A percentile compares a stretch with the other conserved stretches of the same genome.
These are phyloP conservation scores for Caenorhabditis tropicalis DNA, from an alignment of 1,140 invertebrate genomes.

Conservation along the genomic window DNA sequence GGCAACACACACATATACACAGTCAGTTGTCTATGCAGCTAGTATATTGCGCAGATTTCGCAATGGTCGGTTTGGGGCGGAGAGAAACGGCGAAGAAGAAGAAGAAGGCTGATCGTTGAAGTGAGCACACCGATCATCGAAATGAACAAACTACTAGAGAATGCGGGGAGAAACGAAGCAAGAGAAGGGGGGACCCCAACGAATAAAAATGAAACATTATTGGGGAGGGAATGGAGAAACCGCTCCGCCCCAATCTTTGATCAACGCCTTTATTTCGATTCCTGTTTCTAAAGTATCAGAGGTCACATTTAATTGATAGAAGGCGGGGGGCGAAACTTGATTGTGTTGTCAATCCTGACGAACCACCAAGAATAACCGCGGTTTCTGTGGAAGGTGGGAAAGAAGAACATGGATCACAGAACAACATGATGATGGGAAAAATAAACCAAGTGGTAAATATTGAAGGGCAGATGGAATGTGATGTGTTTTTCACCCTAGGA, in stretches of 20 bases:
- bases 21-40: conserved; percentile 38
- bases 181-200: neutral
- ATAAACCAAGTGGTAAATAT: neutral
- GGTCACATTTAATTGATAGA: conserved; percentile 34
- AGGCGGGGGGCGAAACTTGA: neutral
- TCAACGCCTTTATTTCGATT: neutral
- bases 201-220: conserved; percentile 45
- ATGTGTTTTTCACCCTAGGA: neutral
- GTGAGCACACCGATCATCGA: conserved; percentile 32
- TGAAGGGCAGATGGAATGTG: neutral
- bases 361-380: conserved; percentile 10
- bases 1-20: conserved; percentile 22
- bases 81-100: neutral
- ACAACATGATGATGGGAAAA: neutral
- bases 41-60: conserved; percentile 41
- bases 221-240: neutral
- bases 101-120: conserved; percentile 15
- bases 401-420: conserved; percentile 27
- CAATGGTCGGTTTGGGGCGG: conserved; percentile 18
- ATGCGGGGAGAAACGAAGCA: neutral
- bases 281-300: conserved; percentile 37
- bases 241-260: conserved; percentile 20
- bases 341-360: conserved; percentile 35
- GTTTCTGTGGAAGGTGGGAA: neutral
- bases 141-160: conserved; percentile 40